Evolutionary conservation across 1,140 invertebrate genomes (phyloP), one percentile per base, ranked within the genome.

Genomic region (Acromyrmex charruanus): DNA sequence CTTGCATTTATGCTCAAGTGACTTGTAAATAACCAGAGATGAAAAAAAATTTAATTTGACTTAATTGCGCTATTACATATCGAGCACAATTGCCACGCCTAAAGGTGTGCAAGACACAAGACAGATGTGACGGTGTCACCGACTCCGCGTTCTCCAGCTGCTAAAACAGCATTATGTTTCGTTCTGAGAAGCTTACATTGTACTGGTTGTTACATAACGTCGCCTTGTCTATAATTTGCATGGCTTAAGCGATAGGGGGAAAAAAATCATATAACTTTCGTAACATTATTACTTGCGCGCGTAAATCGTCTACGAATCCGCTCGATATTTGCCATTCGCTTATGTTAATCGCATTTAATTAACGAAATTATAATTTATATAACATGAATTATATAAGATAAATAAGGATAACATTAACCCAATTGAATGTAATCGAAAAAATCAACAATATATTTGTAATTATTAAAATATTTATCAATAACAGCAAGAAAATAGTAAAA

Each of bases 21-120:
- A 39, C n/a, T 39, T 49, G 28, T 53, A 49, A 75, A 82, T 84
- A 81, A 89, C 55, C 28, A 31, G 14, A 4, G 9, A n/a, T 6
- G 18, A 16, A 66, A 66, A 88, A 82, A 69, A 86, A 69, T 58
- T 25, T 75, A 80, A 88, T 86, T 90, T 53, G 74, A 66, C n/a
- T 82, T 88, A 88, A 90, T 91, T 87, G 84, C 80, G 71, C 44
- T 81, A 49, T 79, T 81, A 88, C 77, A 65, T 80, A 84, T 88
- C 86, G 28, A 63, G 71, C 31, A 68, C 49, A 91, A 88, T 88
- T 88, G 79, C 87, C 82, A 88, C 65, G 49, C 89, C 82, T 75
- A 59, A 80, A 61, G 61, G 51, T 63, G 35, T 61, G 65, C 61
- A 18, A 82, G 55, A 75, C 16, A 58, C 31, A 66, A 72, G 18